A percentile compares a stretch with the other conserved stretches of the same genome.
Conservation (phyloP, 2,113 vertebrate genomes). For the Octodon degus region DNA sequence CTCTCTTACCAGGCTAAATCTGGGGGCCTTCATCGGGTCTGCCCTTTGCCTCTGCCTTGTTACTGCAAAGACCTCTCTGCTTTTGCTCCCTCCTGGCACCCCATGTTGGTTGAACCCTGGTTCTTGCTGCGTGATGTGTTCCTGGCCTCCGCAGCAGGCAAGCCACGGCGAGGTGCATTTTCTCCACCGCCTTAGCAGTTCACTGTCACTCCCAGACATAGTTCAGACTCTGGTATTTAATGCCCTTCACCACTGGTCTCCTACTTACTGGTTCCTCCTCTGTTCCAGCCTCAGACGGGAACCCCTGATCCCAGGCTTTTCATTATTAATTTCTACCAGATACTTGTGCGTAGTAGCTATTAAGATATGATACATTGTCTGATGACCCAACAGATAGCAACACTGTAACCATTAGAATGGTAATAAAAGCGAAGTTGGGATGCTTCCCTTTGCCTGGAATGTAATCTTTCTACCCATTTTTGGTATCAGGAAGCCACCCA, state of each 20-base stretch:
- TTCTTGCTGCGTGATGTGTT: rapidly evolving
- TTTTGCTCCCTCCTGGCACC: rapidly evolving
- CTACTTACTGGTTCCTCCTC: background rate
- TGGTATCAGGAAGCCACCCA: background rate
- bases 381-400: rapidly evolving
- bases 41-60: rapidly evolving
- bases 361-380: rapidly evolving
- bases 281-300: background rate
- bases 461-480: background rate
- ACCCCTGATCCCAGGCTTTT: background rate
- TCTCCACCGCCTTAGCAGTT: background rate
- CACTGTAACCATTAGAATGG: rapidly evolving
- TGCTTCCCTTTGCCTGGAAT: background rate
- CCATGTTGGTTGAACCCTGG: background rate
- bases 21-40: background rate
- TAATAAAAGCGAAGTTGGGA: rapidly evolving
- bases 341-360: background rate
- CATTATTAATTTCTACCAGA: background rate
- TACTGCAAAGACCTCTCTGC: rapidly evolving
- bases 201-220: background rate
- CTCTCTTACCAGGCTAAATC: too few species aligned
- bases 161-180: rapidly evolving
- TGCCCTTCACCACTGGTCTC: rapidly evolving
- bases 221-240: background rate
- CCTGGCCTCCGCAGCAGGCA: background rate